phyloP scores from a whole-genome alignment of 1,140 invertebrate species.

The Penaeus chinensis region DNA sequence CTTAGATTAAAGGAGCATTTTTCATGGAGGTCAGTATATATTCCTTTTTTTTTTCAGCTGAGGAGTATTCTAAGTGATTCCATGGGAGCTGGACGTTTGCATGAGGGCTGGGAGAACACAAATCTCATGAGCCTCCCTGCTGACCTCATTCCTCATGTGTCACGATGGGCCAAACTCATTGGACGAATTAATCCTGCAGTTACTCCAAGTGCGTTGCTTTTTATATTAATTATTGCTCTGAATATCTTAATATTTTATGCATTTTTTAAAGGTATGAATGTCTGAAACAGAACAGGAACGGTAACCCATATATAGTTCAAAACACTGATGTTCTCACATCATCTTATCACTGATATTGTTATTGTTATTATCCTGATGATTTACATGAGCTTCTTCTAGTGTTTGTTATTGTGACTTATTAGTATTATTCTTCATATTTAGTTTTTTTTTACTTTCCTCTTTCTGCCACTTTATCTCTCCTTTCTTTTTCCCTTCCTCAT shows the following conservation, averaged over 20 bases:
- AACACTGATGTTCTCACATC: too few species aligned
- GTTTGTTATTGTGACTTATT: too few species aligned
- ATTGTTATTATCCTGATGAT: too few species aligned
- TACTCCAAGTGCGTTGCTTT: slow-evolving; percentile 30
- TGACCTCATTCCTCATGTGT: slow-evolving; percentile 56
- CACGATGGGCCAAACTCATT: slow-evolving; percentile 57
- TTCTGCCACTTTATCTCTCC: too few species aligned
- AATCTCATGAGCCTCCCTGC: slow-evolving; percentile 45
- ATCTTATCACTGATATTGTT: too few species aligned
- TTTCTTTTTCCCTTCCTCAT: too few species aligned
- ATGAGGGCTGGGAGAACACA: slow-evolving; percentile 57
- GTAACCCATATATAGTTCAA: too few species aligned
- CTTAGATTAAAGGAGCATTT: neutral
- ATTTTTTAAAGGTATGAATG: neutral
- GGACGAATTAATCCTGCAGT: slow-evolving; percentile 42
- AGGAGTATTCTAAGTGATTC: slow-evolving; percentile 40
- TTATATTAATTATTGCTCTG: neutral
- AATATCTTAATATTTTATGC: neutral
- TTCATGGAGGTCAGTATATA: neutral
- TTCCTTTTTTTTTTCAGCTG: slow-evolving; percentile 17
- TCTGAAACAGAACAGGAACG: too few species aligned
- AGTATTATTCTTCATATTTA: too few species aligned
- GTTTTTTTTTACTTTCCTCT: too few species aligned
- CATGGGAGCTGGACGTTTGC: slow-evolving; percentile 41
- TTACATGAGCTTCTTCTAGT: too few species aligned